Evolutionary conservation across 2,113 vertebrate genomes (phyloP), one percentile per base, ranked within the genome.

Genomic region (Campylomormyrus numenius): DNA sequence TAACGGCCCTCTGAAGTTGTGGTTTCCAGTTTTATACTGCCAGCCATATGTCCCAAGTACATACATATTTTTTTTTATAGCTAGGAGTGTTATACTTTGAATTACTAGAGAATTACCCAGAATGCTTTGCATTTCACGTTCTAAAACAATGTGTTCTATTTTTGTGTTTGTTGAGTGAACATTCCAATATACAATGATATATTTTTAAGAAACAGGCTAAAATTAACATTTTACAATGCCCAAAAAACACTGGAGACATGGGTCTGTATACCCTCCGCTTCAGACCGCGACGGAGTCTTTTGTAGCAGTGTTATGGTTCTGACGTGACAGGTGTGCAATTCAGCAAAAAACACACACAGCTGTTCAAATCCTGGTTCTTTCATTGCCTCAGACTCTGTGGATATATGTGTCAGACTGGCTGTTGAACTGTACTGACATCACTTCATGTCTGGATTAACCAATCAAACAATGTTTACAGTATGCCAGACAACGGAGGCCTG

Each of bases 391-490:
- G 10, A 62, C 17, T 53, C 8, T 27, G n/a, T 86, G 49, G 21
- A 46, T 8, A 84, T 27, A 84, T 77, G 42, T 70, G 39, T 42
- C 83, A 87, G 49, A 42, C 27, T 50, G 49, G 45, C 53, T 53
- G 27, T 19, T 27, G 58, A 42, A 4, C 85, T n/a, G 84, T 39
- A 10, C 58, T 15, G 46, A n/a, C 52, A 27, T 74, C 58, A 24
- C 46, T 70, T 52, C 48, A 88, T 31, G 15, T 35, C 35, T 19
- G 80, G 42, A 31, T 27, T 77, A 27, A 31, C 24, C 53, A n/a
- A 13, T 90, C 62, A 88, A 77, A 80, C 50, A 53, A 80, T 56
- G 49, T 83, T 88, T 90, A 88, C 85, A 53, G 90, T 90, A 35
- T 46, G 58, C 52, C 74, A 49, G 88, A 58, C 35, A 49, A 42